phyloP scores from a whole-genome alignment of 1,140 invertebrate genomes.

The Scaptomyza graminum region DNA sequence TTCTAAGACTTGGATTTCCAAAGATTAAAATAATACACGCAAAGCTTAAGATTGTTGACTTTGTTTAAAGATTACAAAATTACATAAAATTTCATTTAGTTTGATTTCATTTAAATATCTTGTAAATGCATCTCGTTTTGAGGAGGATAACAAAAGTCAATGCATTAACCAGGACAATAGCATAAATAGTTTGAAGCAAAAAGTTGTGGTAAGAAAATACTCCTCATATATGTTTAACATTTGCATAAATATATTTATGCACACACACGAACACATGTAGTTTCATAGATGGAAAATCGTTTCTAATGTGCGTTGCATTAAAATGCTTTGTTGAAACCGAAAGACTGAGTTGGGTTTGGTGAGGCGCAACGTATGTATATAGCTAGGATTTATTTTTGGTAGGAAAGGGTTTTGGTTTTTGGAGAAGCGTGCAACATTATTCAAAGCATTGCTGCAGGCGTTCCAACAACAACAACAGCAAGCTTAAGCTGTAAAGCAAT shows the following conservation, averaged over 20 bases:
- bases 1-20: too few species aligned
- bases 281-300: constrained; percentile 48
- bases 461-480: neutral
- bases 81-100: neutral
- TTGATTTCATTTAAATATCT: neutral
- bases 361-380: neutral
- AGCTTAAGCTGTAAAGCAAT: constrained; percentile 57
- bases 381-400: constrained; percentile 1
- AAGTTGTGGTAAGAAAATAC: constrained; percentile 43
- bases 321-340: constrained; percentile 45
- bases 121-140: neutral
- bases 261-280: constrained; percentile 35
- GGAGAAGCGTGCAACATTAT: constrained; percentile 52
- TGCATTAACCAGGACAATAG: constrained; percentile 63
- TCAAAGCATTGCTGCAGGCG: constrained; percentile 66
- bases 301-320: constrained; percentile 62
- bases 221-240: constrained; percentile 31
- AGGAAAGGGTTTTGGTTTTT: neutral
- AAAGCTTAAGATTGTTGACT: too few species aligned
- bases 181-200: constrained; percentile 46
- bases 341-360: neutral
- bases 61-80: too few species aligned
- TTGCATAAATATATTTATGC: constrained; percentile 42
- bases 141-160: constrained; percentile 57
- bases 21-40: too few species aligned